Conservation (phyloP, 2,888 invertebrate species). For the Beris chalybata region DNA sequence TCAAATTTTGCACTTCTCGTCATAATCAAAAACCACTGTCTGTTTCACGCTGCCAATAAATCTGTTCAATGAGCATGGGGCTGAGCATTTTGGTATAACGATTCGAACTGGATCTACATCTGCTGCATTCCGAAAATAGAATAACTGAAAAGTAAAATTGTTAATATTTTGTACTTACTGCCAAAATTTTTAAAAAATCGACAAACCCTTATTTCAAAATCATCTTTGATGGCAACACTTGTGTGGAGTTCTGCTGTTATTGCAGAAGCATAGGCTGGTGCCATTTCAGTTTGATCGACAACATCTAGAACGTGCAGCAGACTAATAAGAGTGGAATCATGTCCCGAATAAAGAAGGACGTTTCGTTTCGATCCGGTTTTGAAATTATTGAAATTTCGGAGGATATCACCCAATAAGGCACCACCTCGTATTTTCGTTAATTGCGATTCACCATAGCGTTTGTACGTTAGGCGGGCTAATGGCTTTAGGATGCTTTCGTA, state of each 20-base stretch:
- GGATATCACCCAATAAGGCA: conserved; percentile 67
- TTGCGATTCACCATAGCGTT: conserved; percentile 59
- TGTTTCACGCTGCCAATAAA: background rate
- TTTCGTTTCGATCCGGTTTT: conserved; percentile 55
- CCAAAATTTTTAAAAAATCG: conserved; percentile 12
- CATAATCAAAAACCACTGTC: conserved; percentile 4
- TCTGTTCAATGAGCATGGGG: conserved; percentile 9
- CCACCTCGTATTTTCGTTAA: conserved; percentile 70
- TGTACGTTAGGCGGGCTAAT: background rate
- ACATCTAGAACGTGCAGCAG: conserved; percentile 69
- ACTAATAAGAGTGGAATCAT: conserved; percentile 74
- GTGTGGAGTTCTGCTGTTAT: conserved; percentile 69
- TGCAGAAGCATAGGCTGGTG: conserved; percentile 72
- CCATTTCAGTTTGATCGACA: conserved; percentile 56
- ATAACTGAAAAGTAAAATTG: conserved; percentile 15
- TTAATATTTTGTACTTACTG: background rate
- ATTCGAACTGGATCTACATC: conserved; percentile 10
- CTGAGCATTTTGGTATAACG: conserved; percentile 3
- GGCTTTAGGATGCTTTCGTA: conserved; percentile 57
- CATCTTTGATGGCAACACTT: conserved; percentile 43
- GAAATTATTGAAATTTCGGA: conserved; percentile 56
- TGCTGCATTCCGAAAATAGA: conserved; percentile 2
- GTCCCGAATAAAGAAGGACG: conserved; percentile 70
- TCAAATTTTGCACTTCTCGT: conserved; percentile 9
- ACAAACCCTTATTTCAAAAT: conserved; percentile 60